phyloP scores from a whole-genome alignment of 37 sponge, comb jelly and placozoan genomes.

The Amphimedon queenslandica region DNA sequence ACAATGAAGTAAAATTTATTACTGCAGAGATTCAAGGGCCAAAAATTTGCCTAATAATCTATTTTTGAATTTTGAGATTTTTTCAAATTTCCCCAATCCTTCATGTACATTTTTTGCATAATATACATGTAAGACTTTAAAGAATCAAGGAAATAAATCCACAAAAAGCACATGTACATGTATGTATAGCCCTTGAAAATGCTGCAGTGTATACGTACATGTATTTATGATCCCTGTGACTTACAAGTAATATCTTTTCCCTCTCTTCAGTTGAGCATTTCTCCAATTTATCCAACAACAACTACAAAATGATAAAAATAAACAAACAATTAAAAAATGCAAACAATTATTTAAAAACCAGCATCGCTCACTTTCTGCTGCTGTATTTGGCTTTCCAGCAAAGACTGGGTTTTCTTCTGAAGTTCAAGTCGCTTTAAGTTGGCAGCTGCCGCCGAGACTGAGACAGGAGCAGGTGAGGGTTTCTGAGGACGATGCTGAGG shows the following conservation, averaged over 20 bases:
- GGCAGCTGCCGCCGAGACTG: constrained; percentile 1
- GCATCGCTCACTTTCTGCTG: constrained; percentile 67
- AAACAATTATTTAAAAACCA: too few relatives aligned
- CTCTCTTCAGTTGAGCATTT: constrained; percentile 64
- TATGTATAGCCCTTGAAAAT: too few relatives aligned
- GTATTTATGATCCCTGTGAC: background rate
- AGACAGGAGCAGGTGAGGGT: background rate
- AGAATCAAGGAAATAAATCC: too few relatives aligned
- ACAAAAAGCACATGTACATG: too few relatives aligned
- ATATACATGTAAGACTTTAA: too few relatives aligned
- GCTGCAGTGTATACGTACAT: too few relatives aligned
- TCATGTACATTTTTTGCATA: too few relatives aligned
- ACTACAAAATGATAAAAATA: constrained; percentile 22
- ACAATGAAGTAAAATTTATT: too few relatives aligned
- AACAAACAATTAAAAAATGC: background rate
- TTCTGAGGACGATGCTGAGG: background rate
- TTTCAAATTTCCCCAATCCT: too few relatives aligned
- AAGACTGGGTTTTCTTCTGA: constrained; percentile 55
- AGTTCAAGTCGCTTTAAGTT: constrained; percentile 55
- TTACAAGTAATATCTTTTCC: constrained; percentile 58
- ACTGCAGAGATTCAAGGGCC: too few relatives aligned
- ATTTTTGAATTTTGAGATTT: too few relatives aligned
- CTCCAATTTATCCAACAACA: constrained; percentile 72
- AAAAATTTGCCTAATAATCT: too few relatives aligned
- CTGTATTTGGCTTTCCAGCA: constrained; percentile 64